Evolutionary conservation across 2,113 vertebrate species (phyloP), one percentile per base, ranked within the genome.

Genomic region (Panthera uncia): DNA sequence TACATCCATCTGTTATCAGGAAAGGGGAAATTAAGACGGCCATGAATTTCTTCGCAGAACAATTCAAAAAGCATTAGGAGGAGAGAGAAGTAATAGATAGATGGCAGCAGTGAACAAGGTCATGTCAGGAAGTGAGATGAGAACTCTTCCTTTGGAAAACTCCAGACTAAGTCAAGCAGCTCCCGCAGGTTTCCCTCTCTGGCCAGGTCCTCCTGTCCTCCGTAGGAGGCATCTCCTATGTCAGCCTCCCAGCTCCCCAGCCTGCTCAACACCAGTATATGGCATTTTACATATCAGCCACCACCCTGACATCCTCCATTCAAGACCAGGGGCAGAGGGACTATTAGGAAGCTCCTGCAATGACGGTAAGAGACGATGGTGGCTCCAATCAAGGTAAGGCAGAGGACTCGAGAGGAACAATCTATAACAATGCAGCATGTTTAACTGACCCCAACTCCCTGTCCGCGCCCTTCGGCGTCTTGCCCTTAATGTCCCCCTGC

Each of bases 211-310:
- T 69, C 55, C 21, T 27, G 31, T 36, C 38, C 29, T 57, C 36
- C 50, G 55, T 0, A 57, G 5, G 19, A 15, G 8, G 57, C 61
- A 25, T 16, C 48, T 3, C 13, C 69, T 3, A 4, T 1, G 61
- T 38, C 16, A 45, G 80, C 4, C 29, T 63, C 63, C 65, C 50
- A 21, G n/a, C 8, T 15, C 7, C 25, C 3, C 25, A 11, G 52
- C 9, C 63, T 5, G 25, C 29, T 50, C 36, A 31, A 61, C 33
- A 68, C 18, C 66, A 12, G 12, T 5, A 33, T 19, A 29, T 1
- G 7, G 16, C 19, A 8, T 31, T 31, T 50, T 7, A 33, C 27
- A 31, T 7, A 38, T 31, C 74, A 45, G 38, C 65, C 50, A 41
- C 73, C 45, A 61, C 25, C 36, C 52, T 69, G 31, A 19, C 52